Percentiles rank a stretch among this genome's conserved stretches.
Evolutionary conservation across 2,888 invertebrate genomes (phyloP).

Genomic region (Caenorhabditis afra): DNA sequence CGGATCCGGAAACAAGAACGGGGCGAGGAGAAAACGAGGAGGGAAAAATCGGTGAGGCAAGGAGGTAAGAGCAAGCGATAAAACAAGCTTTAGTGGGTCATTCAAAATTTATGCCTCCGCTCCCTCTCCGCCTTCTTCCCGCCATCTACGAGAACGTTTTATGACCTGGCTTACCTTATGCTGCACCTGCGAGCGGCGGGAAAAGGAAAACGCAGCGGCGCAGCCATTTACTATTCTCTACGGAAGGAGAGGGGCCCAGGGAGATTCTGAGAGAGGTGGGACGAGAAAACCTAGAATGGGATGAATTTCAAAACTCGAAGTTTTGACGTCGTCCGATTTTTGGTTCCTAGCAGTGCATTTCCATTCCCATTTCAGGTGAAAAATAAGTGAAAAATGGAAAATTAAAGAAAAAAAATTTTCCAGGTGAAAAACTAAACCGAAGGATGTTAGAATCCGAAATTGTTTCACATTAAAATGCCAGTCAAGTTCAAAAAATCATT

Average conservation of each 20-base stretch:
- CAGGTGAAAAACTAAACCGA: too few relatives aligned
- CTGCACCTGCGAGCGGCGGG: conserved; percentile 28
- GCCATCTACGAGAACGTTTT: conserved; percentile 35
- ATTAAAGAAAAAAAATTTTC: too few relatives aligned
- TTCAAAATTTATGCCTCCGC: conserved; percentile 44
- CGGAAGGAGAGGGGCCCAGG: background rate
- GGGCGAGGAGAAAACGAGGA: conserved; percentile 5
- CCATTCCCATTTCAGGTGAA: too few relatives aligned
- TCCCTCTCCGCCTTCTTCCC: background rate
- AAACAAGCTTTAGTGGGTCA: conserved; percentile 42
- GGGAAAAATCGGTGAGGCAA: background rate
- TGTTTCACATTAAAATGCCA: too few relatives aligned
- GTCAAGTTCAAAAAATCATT: too few relatives aligned
- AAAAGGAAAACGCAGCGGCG: conserved; percentile 10
- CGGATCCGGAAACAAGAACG: conserved; percentile 19
- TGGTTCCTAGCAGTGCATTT: too few relatives aligned
- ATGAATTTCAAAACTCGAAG: too few relatives aligned
- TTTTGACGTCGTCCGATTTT: too few relatives aligned
- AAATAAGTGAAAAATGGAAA: too few relatives aligned
- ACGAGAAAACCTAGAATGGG: too few relatives aligned
- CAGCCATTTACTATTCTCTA: conserved; percentile 8
- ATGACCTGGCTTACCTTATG: conserved; percentile 36
- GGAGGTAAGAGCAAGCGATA: conserved; percentile 13
- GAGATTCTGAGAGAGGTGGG: too few relatives aligned
- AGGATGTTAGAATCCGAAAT: too few relatives aligned